Conservation (phyloP, 2,113 vertebrate species). For the Hippocampus abdominalis region DNA sequence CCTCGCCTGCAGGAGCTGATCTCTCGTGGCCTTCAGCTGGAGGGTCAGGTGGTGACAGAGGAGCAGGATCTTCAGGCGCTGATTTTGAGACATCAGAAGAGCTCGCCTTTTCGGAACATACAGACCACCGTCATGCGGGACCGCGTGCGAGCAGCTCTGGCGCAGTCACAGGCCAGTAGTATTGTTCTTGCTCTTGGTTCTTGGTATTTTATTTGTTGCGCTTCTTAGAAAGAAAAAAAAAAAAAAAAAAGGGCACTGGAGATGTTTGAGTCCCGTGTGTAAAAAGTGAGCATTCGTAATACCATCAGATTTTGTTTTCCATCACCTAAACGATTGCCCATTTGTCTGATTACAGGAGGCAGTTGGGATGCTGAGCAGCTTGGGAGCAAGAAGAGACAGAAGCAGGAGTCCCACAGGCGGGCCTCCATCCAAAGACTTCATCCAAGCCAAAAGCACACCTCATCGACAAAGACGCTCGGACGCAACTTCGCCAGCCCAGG, state of each 20-base stretch:
- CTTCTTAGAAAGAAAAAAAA: not conserved
- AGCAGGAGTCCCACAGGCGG: constrained; percentile 66
- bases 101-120: constrained; percentile 72
- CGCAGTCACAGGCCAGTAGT: constrained; percentile 76
- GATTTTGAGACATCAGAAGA: constrained; percentile 67
- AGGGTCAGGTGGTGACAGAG: constrained; percentile 79
- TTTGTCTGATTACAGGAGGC: constrained; percentile 59
- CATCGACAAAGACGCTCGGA: constrained; percentile 17
- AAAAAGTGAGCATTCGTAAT: not conserved
- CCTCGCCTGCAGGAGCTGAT: constrained; percentile 71
- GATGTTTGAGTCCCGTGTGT: not conserved
- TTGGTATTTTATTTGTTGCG: not conserved
- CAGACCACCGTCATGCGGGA: constrained; percentile 71
- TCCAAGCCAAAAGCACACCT: constrained; percentile 38
- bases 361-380: constrained; percentile 72
- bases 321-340: not conserved
- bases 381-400: constrained; percentile 66
- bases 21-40: constrained; percentile 77
- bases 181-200: not conserved
- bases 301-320: not conserved
- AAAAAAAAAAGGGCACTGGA: too few species aligned
- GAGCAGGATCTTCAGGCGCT: constrained; percentile 79
- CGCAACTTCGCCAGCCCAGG: not conserved
- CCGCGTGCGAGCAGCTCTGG: constrained; percentile 73
- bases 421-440: constrained; percentile 60